Evolutionary conservation across 2,888 invertebrate species (phyloP).

Genomic region (Machimus atricapillus): DNA sequence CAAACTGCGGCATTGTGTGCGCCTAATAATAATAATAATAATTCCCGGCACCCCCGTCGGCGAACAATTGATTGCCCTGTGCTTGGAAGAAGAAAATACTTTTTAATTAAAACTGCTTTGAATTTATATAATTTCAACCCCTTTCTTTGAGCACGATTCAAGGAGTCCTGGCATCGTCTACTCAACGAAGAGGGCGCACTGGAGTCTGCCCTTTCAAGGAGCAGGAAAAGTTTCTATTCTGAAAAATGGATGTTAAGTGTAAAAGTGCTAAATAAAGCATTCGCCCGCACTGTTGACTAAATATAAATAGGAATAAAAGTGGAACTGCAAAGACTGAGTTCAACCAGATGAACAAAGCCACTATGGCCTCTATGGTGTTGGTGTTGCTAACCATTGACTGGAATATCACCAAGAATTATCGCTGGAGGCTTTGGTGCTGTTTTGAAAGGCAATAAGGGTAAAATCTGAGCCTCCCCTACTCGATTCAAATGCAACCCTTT

Average conservation of each 20-base stretch:
- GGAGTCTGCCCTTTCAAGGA: neutral
- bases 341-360: neutral
- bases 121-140: constrained; percentile 3
- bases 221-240: neutral
- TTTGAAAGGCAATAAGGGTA: neutral
- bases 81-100: neutral
- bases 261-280: neutral
- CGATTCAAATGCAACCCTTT: neutral
- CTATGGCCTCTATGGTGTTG: neutral
- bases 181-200: neutral
- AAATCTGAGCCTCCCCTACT: neutral
- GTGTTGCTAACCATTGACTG: neutral
- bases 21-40: neutral
- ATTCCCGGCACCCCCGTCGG: neutral
- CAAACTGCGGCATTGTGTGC: neutral
- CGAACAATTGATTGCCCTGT: constrained; percentile 8
- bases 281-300: neutral
- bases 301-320: neutral
- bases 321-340: neutral
- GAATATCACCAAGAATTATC: neutral
- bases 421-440: neutral
- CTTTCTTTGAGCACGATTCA: neutral
- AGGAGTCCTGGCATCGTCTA: neutral
- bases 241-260: neutral
- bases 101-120: constrained; percentile 10